Evolutionary conservation across 2,888 invertebrate species (phyloP).

Genomic region (Automeris io): DNA sequence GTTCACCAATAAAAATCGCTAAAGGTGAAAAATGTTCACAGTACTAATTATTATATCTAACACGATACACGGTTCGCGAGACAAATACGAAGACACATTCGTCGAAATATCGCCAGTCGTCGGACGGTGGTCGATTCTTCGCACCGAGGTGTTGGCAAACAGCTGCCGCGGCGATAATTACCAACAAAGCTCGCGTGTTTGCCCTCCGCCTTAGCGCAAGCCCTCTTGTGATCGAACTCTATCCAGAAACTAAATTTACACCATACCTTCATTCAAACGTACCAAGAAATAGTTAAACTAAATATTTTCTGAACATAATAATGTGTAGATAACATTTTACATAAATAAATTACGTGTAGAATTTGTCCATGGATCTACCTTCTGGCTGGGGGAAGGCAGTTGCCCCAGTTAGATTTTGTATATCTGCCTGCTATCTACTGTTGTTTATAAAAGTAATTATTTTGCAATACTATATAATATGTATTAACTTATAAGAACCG

Average conservation of each 20-base stretch:
- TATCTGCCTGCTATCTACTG: too few relatives aligned
- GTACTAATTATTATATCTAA: constrained; percentile 41
- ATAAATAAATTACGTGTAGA: too few relatives aligned
- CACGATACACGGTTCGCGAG: constrained; percentile 30
- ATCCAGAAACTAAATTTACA: constrained; percentile 37
- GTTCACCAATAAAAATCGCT: constrained; percentile 6
- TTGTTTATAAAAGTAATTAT: too few relatives aligned
- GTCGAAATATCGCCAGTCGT: constrained; percentile 58
- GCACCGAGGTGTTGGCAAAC: constrained; percentile 68
- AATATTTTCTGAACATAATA: constrained; percentile 11
- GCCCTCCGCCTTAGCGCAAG: constrained; percentile 47
- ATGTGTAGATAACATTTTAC: constrained; percentile 7
- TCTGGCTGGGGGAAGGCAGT: too few relatives aligned
- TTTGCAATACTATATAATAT: too few relatives aligned
- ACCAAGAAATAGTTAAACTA: constrained; percentile 23
- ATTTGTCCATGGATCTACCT: too few relatives aligned
- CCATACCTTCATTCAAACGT: constrained; percentile 24
- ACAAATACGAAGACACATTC: constrained; percentile 45
- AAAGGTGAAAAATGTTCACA: constrained; percentile 45
- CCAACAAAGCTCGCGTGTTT: constrained; percentile 66
- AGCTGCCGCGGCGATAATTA: constrained; percentile 68
- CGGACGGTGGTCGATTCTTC: constrained; percentile 74
- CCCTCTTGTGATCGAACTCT: constrained; percentile 31
- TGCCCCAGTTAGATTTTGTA: too few relatives aligned
- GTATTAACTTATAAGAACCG: too few relatives aligned